These are phyloP conservation scores for Amaurobius ferox DNA, from an alignment of 2,888 invertebrate species.

Conservation along the genomic window DNA sequence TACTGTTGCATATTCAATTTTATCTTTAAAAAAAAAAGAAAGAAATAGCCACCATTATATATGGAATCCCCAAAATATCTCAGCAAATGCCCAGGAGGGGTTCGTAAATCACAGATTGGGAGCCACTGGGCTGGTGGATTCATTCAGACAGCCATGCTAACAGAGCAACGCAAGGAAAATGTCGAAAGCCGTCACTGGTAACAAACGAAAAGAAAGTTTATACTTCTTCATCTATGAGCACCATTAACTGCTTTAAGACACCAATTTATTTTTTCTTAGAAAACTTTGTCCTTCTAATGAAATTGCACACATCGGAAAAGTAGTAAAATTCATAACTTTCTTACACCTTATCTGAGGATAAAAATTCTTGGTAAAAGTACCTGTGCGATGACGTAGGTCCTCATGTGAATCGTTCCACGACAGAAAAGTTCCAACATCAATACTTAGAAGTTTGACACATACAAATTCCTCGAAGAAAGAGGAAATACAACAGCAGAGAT, in stretches of 20 bases:
- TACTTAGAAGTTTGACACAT: constrained; percentile 59
- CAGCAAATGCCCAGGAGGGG: no score
- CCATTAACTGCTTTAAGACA: constrained; percentile 65
- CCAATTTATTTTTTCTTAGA: constrained; percentile 42
- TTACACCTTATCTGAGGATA: constrained; percentile 34
- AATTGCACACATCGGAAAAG: constrained; percentile 57
- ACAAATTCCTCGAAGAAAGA: constrained; percentile 32
- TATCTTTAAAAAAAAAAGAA: no score
- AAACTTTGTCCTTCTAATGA: constrained; percentile 35
- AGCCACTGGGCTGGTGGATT: not conserved
- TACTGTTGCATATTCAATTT: no score
- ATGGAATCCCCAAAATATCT: no score
- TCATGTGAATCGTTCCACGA: constrained; percentile 19
- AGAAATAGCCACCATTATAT: no score
- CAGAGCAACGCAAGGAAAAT: constrained; percentile 21
- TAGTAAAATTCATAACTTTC: constrained; percentile 48
- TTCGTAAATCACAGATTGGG: no score
- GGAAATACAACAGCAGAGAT: constrained; percentile 3
- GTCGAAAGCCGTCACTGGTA: constrained; percentile 29
- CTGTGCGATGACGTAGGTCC: constrained; percentile 53
- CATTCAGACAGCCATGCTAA: constrained; percentile 31
- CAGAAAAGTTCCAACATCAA: constrained; percentile 48
- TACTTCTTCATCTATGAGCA: constrained; percentile 62
- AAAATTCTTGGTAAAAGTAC: constrained; percentile 55
- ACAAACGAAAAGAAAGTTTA: constrained; percentile 18